Conservation (phyloP, 2,797 vertebrate genomes). For the Garrulus glandarius region DNA sequence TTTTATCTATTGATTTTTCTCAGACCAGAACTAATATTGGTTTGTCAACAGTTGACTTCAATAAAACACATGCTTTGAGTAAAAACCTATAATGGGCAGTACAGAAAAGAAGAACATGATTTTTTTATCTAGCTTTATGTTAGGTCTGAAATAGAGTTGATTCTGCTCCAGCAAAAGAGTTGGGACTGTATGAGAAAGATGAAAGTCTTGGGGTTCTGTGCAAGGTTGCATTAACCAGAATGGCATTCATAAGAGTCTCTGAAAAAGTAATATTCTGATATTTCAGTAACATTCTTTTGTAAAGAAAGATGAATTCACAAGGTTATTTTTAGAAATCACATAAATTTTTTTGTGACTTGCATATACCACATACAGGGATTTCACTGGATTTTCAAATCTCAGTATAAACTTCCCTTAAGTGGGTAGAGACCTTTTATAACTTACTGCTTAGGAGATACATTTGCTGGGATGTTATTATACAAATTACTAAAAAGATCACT, state of each 20-base stretch:
- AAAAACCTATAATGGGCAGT: background rate
- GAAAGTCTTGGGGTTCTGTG: background rate
- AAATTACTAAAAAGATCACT: background rate
- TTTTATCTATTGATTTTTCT: slow-evolving; percentile 1
- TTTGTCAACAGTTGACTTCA: background rate
- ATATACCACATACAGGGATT: slow-evolving; percentile 73
- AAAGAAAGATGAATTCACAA: slow-evolving; percentile 38
- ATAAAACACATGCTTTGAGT: background rate
- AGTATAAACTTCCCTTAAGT: slow-evolving; percentile 54
- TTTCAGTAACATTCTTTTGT: background rate
- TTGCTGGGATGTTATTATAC: background rate
- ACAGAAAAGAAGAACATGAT: background rate
- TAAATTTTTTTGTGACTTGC: slow-evolving; percentile 68
- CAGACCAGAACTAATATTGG: background rate
- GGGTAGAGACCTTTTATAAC: slow-evolving; percentile 4
- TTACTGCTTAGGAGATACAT: background rate
- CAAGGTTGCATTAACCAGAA: background rate
- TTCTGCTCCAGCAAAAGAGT: background rate
- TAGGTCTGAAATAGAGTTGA: background rate
- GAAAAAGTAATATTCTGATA: background rate
- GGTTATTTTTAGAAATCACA: slow-evolving; percentile 62
- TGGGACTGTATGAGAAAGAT: background rate
- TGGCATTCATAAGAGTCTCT: background rate
- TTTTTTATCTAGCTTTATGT: slow-evolving; percentile 8
- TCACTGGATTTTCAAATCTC: slow-evolving; percentile 79